phyloP scores from a whole-genome alignment of 2,113 vertebrate genomes.

The Mixornis gularis region DNA sequence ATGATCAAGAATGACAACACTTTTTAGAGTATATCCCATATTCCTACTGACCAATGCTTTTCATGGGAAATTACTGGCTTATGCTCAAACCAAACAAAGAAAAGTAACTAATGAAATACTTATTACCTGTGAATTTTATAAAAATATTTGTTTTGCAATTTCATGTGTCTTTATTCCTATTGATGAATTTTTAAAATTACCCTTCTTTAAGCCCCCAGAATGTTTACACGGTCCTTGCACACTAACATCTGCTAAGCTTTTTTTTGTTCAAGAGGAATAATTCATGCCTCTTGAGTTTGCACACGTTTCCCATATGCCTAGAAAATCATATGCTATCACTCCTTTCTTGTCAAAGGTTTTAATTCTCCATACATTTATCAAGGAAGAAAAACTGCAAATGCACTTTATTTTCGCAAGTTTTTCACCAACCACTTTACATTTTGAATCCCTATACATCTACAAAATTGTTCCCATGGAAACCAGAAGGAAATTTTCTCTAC shows the following conservation, averaged over 20 bases:
- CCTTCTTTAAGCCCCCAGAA: conserved; percentile 26
- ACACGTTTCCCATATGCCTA: conserved; percentile 55
- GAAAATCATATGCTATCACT: conserved; percentile 65
- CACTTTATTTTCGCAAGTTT: conserved; percentile 59
- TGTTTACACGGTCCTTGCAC: conserved; percentile 55
- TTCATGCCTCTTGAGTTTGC: conserved; percentile 57
- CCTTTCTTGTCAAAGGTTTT: conserved; percentile 59
- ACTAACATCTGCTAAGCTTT: conserved; percentile 57
- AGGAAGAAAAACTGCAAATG: conserved; percentile 66
- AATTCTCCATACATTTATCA: conserved; percentile 51
- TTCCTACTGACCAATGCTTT: not conserved
- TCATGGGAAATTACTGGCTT: not conserved
- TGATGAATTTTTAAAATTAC: conserved; percentile 54
- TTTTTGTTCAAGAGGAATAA: conserved; percentile 52
- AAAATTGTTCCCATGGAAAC: conserved; percentile 71
- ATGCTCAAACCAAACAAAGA: not conserved
- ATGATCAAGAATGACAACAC: conserved; percentile 30
- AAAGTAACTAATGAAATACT: not conserved
- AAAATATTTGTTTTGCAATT: not conserved
- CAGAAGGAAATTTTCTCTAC: conserved; percentile 52
- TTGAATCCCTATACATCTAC: conserved; percentile 59
- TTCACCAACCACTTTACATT: conserved; percentile 63
- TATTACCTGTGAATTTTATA: not conserved
- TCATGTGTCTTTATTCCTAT: not conserved
- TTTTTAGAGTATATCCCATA: not conserved